These are phyloP conservation scores for Crenuchus spilurus DNA, from an alignment of 2,797 vertebrate genomes.

Conservation along the genomic window DNA sequence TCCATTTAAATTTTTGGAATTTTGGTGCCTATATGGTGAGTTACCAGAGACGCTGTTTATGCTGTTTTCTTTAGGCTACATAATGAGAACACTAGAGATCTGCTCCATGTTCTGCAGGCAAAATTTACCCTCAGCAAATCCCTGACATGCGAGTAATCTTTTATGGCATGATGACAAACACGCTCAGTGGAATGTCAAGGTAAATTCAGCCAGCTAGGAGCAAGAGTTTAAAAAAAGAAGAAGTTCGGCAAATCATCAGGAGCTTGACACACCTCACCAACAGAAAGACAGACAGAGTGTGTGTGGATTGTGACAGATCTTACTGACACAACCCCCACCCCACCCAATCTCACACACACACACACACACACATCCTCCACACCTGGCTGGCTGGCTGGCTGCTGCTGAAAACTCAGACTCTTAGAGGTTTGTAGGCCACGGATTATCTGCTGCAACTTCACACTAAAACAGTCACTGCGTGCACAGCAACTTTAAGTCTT, in stretches of 20 bases:
- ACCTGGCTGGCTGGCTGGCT: constrained; percentile 45
- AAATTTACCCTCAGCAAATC: constrained; percentile 32
- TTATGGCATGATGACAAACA: constrained; percentile 33
- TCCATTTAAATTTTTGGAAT: too few species aligned
- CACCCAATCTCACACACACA: too few species aligned
- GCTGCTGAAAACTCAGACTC: constrained; percentile 27
- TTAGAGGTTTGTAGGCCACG: constrained; percentile 49
- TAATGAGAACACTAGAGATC: constrained; percentile 22
- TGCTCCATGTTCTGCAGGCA: constrained; percentile 12
- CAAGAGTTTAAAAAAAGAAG: constrained; percentile 22
- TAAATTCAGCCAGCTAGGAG: constrained; percentile 24
- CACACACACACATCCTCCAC: constrained; percentile 59
- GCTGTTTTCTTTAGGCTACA: constrained; percentile 27
- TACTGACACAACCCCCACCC: constrained; percentile 26
- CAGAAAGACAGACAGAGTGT: constrained; percentile 27
- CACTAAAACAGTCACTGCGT: background rate
- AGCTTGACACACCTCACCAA: constrained; percentile 17
- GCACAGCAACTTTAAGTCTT: background rate
- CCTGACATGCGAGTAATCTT: constrained; percentile 28
- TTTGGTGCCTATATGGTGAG: background rate
- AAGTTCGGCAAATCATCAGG: constrained; percentile 22
- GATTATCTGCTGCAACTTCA: constrained; percentile 42
- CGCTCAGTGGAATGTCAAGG: constrained; percentile 35
- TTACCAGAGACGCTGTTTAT: constrained; percentile 11
- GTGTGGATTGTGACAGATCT: constrained; percentile 32